These are phyloP conservation scores for Pteria penguin DNA, from an alignment of 2,888 invertebrate species.

Conservation along the genomic window DNA sequence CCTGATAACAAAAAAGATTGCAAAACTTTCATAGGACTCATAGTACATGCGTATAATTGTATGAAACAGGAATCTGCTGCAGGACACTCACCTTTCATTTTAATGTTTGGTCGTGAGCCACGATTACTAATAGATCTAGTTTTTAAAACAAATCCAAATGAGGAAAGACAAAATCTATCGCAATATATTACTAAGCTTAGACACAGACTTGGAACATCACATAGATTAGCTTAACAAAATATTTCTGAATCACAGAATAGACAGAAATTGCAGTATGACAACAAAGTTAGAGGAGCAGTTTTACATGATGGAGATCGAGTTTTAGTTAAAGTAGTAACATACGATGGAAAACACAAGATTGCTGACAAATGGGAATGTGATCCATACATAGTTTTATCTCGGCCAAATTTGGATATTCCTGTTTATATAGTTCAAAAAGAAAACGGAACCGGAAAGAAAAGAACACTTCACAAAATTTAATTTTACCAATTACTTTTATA, in stretches of 20 bases:
- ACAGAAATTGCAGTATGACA: slow-evolving; percentile 10
- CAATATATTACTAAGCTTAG: slow-evolving; percentile 1
- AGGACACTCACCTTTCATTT: slow-evolving; percentile 40
- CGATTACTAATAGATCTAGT: slow-evolving; percentile 42
- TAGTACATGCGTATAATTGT: slow-evolving; percentile 41
- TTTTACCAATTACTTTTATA: no score
- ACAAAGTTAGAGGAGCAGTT: neutral
- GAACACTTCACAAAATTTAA: no score
- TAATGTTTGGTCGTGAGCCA: slow-evolving; percentile 47
- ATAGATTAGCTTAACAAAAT: neutral
- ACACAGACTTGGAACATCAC: neutral
- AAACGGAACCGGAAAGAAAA: no score
- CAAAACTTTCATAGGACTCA: slow-evolving; percentile 32
- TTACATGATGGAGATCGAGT: neutral
- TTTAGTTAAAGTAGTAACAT: neutral
- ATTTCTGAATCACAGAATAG: neutral
- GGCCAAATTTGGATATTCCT: no score
- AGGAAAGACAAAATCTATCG: neutral
- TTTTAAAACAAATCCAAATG: slow-evolving; percentile 17
- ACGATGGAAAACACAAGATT: no score
- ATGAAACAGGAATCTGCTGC: slow-evolving; percentile 41
- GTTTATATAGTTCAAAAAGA: no score
- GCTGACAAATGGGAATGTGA: no score
- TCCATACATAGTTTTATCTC: neutral
- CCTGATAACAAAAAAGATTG: slow-evolving; percentile 40